A percentile compares a stretch with the other conserved stretches of the same genome.
phyloP scores from a whole-genome alignment of 1,140 invertebrate species.

The Drosophila ercepeae region DNA sequence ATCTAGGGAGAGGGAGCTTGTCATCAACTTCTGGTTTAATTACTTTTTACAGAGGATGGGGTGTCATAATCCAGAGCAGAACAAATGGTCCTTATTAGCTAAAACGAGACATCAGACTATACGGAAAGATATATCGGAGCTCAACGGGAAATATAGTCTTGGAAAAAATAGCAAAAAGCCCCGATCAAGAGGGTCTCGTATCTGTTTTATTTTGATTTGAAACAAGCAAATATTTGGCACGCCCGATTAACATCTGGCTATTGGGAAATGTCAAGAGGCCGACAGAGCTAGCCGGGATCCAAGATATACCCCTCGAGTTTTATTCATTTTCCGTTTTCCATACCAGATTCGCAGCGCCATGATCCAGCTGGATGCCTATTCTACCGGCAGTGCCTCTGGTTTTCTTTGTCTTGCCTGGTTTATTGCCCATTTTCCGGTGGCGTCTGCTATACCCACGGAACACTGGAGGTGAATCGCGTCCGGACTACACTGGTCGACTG shows the following conservation, averaged over 20 bases:
- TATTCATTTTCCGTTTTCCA: conserved; percentile 16
- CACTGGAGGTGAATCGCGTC: conserved; percentile 36
- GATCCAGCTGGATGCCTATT: not conserved
- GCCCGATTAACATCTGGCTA: conserved; percentile 45
- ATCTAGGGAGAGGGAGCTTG: conserved; percentile 13
- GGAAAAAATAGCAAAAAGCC: no score
- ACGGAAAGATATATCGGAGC: no score
- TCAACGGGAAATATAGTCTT: no score
- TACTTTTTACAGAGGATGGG: conserved; percentile 29
- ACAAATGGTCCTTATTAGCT: not conserved
- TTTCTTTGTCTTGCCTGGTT: conserved; percentile 40
- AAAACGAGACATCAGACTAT: no score
- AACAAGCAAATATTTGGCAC: conserved; percentile 27
- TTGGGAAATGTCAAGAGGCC: conserved; percentile 39
- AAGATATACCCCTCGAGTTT: conserved; percentile 1
- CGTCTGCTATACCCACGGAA: conserved; percentile 3
- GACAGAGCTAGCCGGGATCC: not conserved
- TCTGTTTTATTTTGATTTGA: not conserved
- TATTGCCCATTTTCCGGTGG: conserved; percentile 59
- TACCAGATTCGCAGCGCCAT: conserved; percentile 42
- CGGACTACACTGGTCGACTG: conserved; percentile 18
- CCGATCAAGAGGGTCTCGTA: no score
- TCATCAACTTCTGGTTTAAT: conserved; percentile 36
- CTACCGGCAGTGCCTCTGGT: not conserved
- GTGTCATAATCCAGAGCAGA: not conserved